Percentiles rank a stretch among this genome's conserved stretches.
Evolutionary conservation across 2,888 invertebrate genomes (phyloP).

Genomic region (Galerucella nymphaeae): DNA sequence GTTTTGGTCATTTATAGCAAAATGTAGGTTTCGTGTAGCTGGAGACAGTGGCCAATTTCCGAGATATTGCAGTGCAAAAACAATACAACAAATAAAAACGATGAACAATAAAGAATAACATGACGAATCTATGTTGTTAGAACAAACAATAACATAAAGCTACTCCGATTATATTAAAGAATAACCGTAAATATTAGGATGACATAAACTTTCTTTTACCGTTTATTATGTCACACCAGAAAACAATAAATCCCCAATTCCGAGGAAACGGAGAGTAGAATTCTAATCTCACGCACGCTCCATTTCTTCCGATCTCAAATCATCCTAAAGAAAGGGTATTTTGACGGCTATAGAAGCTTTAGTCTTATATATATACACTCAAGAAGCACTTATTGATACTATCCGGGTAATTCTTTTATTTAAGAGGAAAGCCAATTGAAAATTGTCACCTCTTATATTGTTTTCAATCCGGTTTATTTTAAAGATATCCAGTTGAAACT

Average conservation of each 20-base stretch:
- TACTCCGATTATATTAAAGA: constrained; percentile 2
- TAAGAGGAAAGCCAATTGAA: background rate
- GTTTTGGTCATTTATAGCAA: too few species aligned
- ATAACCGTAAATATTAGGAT: constrained; percentile 24
- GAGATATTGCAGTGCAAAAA: too few species aligned
- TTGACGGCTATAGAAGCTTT: constrained; percentile 48
- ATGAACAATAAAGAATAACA: too few species aligned
- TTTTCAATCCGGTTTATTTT: too few species aligned
- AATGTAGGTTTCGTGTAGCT: too few species aligned
- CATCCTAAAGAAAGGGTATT: constrained; percentile 55
- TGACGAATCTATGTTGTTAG: background rate
- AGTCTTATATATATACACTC: constrained; percentile 15
- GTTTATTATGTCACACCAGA: constrained; percentile 22
- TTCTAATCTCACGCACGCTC: constrained; percentile 60
- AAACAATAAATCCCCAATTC: constrained; percentile 47
- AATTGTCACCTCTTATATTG: too few species aligned
- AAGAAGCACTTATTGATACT: constrained; percentile 30
- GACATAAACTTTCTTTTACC: constrained; percentile 17
- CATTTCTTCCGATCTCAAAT: constrained; percentile 62
- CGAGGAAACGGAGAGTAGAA: constrained; percentile 52
- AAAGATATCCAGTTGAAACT: too few species aligned
- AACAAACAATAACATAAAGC: constrained; percentile 22
- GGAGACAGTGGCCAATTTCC: too few species aligned
- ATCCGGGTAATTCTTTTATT: constrained; percentile 21
- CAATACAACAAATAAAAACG: background rate